Percentiles rank a stretch among this genome's conserved stretches.
Conservation (phyloP, 2,113 vertebrate genomes). For the Gymnocephalus cernua region DNA sequence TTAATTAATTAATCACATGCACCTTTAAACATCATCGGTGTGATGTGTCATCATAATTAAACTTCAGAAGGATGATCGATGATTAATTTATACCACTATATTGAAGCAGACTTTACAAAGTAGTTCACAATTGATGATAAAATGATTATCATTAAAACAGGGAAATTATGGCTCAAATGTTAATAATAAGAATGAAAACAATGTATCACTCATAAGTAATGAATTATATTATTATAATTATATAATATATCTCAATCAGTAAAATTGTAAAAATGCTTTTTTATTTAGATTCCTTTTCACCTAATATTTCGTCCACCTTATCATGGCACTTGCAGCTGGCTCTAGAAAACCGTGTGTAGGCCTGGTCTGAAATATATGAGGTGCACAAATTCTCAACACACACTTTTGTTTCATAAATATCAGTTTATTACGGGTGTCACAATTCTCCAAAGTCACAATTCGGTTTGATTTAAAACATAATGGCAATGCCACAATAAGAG, state of each 20-base stretch:
- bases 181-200: too few relatives aligned
- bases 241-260: not conserved
- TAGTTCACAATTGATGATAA: not conserved
- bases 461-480: too few relatives aligned
- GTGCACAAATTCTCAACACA: not conserved
- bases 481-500: too few relatives aligned
- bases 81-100: not conserved
- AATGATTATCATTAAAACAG: not conserved
- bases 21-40: not conserved
- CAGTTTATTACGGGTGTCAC: not conserved
- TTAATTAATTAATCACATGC: not conserved
- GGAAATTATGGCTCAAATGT: not conserved
- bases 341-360: not conserved
- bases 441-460: too few relatives aligned
- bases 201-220: not conserved
- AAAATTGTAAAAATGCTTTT: not conserved
- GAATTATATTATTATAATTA: not conserved
- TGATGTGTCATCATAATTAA: conserved; percentile 2
- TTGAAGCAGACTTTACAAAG: not conserved
- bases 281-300: not conserved
- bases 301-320: not conserved
- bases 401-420: not conserved
- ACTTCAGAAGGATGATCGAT: not conserved
- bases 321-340: not conserved
- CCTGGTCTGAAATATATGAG: not conserved